Evolutionary conservation across 1,140 invertebrate species (phyloP).

Genomic region (Lepidurus packardi): DNA sequence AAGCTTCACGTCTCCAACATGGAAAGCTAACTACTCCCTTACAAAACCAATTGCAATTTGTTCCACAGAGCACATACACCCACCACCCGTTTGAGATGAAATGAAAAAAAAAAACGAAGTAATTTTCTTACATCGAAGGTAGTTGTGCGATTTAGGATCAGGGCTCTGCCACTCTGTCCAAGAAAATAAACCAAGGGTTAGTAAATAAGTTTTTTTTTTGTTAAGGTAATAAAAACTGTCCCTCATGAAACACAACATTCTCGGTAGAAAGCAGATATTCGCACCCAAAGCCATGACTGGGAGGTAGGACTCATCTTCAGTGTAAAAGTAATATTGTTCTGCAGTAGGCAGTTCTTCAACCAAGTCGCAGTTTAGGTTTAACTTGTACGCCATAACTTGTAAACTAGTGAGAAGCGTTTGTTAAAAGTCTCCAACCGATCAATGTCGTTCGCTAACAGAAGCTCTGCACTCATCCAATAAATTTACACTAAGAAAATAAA

Average conservation of each 20-base stretch:
- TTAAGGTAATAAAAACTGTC: no score
- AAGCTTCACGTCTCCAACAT: background rate
- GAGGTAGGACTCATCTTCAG: background rate
- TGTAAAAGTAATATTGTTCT: background rate
- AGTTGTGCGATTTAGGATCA: constrained; percentile 38
- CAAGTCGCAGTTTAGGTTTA: background rate
- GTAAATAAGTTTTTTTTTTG: background rate
- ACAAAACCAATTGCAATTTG: background rate
- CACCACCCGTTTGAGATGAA: constrained; percentile 1
- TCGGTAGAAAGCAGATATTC: background rate
- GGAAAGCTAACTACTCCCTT: background rate
- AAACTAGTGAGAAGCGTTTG: background rate
- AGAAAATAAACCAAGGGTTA: constrained; percentile 26
- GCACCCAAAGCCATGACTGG: constrained; percentile 12
- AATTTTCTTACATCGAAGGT: constrained; percentile 38
- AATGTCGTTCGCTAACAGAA: background rate
- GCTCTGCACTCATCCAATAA: constrained; percentile 8
- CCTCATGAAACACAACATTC: background rate
- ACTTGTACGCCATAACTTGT: background rate
- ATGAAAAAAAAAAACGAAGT: constrained; percentile 32
- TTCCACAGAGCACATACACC: background rate
- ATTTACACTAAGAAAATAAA: constrained; percentile 10
- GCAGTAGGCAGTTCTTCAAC: background rate
- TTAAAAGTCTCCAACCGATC: background rate
- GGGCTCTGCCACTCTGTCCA: constrained; percentile 37